phyloP scores from a whole-genome alignment of 1,140 invertebrate genomes.

The Ectropis grisescens region DNA sequence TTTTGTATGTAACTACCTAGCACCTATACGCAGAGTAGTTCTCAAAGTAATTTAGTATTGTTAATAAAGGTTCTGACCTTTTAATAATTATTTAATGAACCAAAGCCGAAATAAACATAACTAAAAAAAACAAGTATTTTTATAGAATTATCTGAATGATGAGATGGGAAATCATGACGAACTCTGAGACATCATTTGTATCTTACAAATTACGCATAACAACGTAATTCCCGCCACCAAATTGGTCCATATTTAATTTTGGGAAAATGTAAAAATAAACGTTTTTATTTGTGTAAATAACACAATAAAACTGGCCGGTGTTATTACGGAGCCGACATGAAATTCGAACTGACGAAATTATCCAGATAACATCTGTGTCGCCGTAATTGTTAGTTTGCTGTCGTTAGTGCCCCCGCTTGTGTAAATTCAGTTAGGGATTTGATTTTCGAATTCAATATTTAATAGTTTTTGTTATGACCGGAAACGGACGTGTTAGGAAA shows the following conservation, averaged over 20 bases:
- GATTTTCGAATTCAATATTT: conserved; percentile 39
- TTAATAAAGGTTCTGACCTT: too few relatives aligned
- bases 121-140: too few relatives aligned
- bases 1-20: too few relatives aligned
- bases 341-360: conserved; percentile 56
- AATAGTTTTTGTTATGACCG: conserved; percentile 26
- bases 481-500: conserved; percentile 56
- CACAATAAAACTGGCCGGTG: conserved; percentile 58
- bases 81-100: too few relatives aligned
- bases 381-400: conserved; percentile 59
- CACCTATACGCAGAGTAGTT: too few relatives aligned
- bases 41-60: too few relatives aligned
- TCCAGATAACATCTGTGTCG: conserved; percentile 57
- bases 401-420: conserved; percentile 55
- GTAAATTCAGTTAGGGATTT: conserved; percentile 63
- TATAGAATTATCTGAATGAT: too few relatives aligned
- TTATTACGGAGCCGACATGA: conserved; percentile 33
- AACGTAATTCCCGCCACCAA: conserved; percentile 43
- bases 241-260: conserved; percentile 68
- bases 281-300: conserved; percentile 70
- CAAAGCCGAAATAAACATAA: too few relatives aligned
- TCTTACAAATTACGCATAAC: conserved; percentile 40
- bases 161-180: too few relatives aligned
- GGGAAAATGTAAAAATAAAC: conserved; percentile 69
- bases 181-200: too few relatives aligned